phyloP scores from a whole-genome alignment of 2,888 invertebrate genomes.

The Steinernema carpocapsae region DNA sequence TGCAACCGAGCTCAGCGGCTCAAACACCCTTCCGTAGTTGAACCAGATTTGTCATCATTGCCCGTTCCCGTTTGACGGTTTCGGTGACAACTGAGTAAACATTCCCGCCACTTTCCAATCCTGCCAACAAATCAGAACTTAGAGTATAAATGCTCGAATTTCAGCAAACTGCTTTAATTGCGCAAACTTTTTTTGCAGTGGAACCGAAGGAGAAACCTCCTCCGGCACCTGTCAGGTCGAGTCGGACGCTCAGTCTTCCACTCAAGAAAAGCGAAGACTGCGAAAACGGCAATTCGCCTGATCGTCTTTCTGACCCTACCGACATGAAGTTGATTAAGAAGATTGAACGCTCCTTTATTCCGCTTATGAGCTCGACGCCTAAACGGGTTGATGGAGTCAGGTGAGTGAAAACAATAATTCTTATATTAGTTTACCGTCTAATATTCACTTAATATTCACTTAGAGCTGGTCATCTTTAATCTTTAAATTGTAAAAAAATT shows the following conservation, averaged over 20 bases:
- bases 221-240: not conserved
- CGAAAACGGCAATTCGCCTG: not conserved
- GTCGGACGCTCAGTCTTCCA: conserved; percentile 1
- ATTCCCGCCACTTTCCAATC: too few species aligned
- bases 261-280: conserved; percentile 1
- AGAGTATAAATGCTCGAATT: not conserved
- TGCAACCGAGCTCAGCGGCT: too few species aligned
- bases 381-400: not conserved
- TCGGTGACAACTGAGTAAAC: conserved; percentile 20
- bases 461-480: too few species aligned
- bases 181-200: not conserved
- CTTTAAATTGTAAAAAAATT: too few species aligned
- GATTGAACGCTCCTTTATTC: conserved; percentile 38
- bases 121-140: not conserved
- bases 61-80: conserved; percentile 1
- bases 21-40: too few species aligned
- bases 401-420: not conserved
- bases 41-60: too few species aligned
- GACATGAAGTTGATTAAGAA: conserved; percentile 39
- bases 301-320: conserved; percentile 14
- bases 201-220: conserved; percentile 7
- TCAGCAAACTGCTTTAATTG: not conserved
- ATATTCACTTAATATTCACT: too few species aligned
- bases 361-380: conserved; percentile 24
- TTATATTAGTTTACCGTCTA: not conserved